Conservation (phyloP, 2,888 invertebrate species). For the Eurytoma adleriae region DNA sequence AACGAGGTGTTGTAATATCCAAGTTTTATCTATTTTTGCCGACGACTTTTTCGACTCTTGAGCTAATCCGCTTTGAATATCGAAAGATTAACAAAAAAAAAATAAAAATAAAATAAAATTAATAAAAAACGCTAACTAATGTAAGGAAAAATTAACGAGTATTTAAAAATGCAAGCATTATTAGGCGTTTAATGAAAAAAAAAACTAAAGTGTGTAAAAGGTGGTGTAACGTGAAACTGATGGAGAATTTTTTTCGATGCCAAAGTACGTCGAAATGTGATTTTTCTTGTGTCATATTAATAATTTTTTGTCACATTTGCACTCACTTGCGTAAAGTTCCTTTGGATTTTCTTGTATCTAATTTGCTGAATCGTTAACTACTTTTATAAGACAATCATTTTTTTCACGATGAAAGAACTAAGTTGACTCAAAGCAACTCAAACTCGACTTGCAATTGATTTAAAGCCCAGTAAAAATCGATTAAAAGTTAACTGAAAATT, state of each 20-base stretch:
- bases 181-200: slow-evolving; percentile 19
- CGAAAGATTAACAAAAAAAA: slow-evolving; percentile 56
- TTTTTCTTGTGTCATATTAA: not conserved
- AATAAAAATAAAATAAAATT: slow-evolving; percentile 29
- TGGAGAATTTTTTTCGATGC: slow-evolving; percentile 68
- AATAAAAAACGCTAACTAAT: slow-evolving; percentile 46
- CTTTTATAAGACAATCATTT: slow-evolving; percentile 32
- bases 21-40: slow-evolving; percentile 69
- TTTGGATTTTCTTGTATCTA: not conserved
- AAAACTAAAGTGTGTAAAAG: not conserved
- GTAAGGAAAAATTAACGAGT: not conserved
- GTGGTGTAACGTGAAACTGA: slow-evolving; percentile 41
- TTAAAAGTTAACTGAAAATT: too few relatives aligned
- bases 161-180: slow-evolving; percentile 15
- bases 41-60: slow-evolving; percentile 64
- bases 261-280: slow-evolving; percentile 66
- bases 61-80: slow-evolving; percentile 67
- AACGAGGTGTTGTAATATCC: slow-evolving; percentile 56
- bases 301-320: not conserved
- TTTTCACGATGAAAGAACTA: not conserved
- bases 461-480: too few relatives aligned
- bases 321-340: not conserved
- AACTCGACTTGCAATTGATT: too few relatives aligned
- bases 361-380: not conserved
- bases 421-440: not conserved